Base-by-base conservation (phyloP, 2,888 invertebrate species). In the Macropis europaea region DNA sequence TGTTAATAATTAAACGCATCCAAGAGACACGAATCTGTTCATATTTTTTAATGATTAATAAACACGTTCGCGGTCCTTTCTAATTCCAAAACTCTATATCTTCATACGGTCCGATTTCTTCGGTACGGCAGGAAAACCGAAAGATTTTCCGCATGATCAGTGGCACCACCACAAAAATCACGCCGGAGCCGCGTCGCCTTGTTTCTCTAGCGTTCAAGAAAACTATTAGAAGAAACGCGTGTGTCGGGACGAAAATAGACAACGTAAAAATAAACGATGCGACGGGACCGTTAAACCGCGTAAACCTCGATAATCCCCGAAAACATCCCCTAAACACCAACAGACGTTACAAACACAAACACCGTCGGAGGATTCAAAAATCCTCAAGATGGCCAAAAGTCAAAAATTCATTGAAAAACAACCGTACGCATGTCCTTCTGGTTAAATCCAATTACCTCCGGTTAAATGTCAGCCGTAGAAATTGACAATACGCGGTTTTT, bases 371-470 rank as follows among this genome's bases (percentile, higher is more conserved):
- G 15, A 3, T 19, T n/a, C 13, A 15, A 73, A 69, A 56, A 60
- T 45, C 56, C 45, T 7, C 69, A 64, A 75, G 63, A 69, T 73
- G 73, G 70, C 57, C 34, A 64, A 59, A 74, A 63, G 19, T 13
- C 6, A 48, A 74, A 63, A 70, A 61, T 42, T 22, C 34, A 15
- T 30, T 53, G 24, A 42, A 63, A 48, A 63, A 19, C 45, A 32
- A 43, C 15, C 2, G n/a, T 19, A 2, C 4, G 28, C 11, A 9
- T n/a, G 15, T 28, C 5, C 11, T 7, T 15, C 22, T 11, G 2
- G 5, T 30, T 34, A 17, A 40, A 28, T 3, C n/a, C 7, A 6
- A n/a, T 48, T 24, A n/a, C 34, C 2, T 50, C 40, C 13, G 7
- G 17, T 28, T 24, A 15, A 24, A 36, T 38, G 11, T 9, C 7